Evolutionary conservation across 1,140 invertebrate species (phyloP).

Genomic region (Antheraea mylitta): DNA sequence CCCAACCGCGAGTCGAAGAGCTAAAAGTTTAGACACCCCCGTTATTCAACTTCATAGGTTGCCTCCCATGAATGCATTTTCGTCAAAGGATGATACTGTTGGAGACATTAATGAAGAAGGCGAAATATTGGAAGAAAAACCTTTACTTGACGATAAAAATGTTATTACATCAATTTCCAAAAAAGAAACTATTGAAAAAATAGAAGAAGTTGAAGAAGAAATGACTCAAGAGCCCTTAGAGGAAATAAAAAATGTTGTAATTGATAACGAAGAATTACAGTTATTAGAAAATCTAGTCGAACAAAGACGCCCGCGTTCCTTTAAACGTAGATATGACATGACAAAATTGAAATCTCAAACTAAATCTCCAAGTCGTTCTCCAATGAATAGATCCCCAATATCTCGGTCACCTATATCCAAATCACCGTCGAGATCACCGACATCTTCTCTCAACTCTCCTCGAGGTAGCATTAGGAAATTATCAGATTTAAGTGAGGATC

Average conservation of each 20-base stretch:
- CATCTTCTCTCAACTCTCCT: constrained; percentile 75
- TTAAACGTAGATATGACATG: constrained; percentile 73
- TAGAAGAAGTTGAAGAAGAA: constrained; percentile 79
- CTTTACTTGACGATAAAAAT: constrained; percentile 68
- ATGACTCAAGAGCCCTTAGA: constrained; percentile 42
- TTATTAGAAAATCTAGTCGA: constrained; percentile 76
- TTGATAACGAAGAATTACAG: constrained; percentile 79
- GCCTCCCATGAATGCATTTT: constrained; percentile 91
- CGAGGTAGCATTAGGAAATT: constrained; percentile 75
- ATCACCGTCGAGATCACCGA: constrained; percentile 74
- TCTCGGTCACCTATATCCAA: constrained; percentile 73
- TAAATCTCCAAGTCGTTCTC: constrained; percentile 66
- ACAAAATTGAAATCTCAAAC: constrained; percentile 62
- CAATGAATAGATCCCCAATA: constrained; percentile 59
- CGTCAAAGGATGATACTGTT: constrained; percentile 92
- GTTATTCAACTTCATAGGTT: constrained; percentile 88
- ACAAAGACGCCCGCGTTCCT: constrained; percentile 72
- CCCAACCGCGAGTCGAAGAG: constrained; percentile 85
- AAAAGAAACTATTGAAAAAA: constrained; percentile 73
- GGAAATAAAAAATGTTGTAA: constrained; percentile 71
- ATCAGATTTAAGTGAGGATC: constrained; percentile 79
- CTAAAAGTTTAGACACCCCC: constrained; percentile 90
- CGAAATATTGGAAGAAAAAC: constrained; percentile 81
- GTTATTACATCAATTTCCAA: constrained; percentile 36
- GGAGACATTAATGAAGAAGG: constrained; percentile 84